Base-by-base conservation (phyloP, 2,113 vertebrate genomes). In the Anser cygnoides region DNA sequence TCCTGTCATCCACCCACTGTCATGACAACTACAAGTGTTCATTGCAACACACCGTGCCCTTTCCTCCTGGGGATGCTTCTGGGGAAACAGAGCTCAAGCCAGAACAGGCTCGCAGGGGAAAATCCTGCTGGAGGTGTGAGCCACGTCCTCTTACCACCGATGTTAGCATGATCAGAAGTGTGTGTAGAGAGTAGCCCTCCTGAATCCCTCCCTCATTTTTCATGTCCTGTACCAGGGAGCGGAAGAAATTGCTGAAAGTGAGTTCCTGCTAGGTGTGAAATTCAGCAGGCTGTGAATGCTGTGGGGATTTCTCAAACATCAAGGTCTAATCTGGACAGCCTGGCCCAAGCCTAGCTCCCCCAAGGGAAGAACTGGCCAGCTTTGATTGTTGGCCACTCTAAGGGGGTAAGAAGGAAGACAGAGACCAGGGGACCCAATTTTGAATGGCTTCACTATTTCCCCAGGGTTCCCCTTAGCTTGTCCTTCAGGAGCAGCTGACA, bases 81-180 rank as follows among this genome's bases (percentile, higher is more conserved):
- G 50, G 67, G 13, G 84, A 83, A 73, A 41, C 1, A 4, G 11
- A 67, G 77, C 96, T 83, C 46, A 14, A 43, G 43, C 43, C 41
- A 55, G 75, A 52, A 18, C 26, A 37, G 35, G 75, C 50, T 83
- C 49, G 23, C 5, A 29, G 71, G 23, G 61, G 28, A 74, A 54
- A 74, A 39, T 50, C 57, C 73, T 58, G 66, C n/a, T 61, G 75
- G 33, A 67, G 31, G 14, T 44, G 57, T 50, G 52, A 72, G 66
- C 39, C 33, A 2, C 16, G 58, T 11, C 26, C 43, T 25, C 6
- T 46, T 39, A 29, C 41, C 52, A 9, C 28, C 15, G 5, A 1
- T 5, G 0, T 7, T 28, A 18, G 3, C 1, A 18, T 0, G 2
- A 3, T 4, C 54, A 58, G 73, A 35, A 76, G 26, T 61, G 57